Percentiles rank a stretch among this genome's conserved stretches.
Evolutionary conservation across 1,140 invertebrate genomes (phyloP).

Genomic region (Macrostomum lignano): DNA sequence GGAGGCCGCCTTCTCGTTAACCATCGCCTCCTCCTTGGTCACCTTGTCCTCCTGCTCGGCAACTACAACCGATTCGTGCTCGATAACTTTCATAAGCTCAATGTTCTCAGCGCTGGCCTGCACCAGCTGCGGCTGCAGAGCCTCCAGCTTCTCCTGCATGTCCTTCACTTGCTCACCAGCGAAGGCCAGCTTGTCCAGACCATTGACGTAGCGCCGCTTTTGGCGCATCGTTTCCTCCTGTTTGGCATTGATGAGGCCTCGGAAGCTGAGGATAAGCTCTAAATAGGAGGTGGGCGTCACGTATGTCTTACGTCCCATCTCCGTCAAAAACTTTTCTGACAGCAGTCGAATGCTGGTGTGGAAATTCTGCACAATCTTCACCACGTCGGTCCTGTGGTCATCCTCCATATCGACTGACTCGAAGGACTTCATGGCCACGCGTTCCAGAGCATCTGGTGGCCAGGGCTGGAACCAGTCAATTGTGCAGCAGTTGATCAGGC

Average conservation of each 20-base stretch:
- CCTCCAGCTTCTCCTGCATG: conserved; percentile 33
- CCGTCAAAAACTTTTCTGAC: conserved; percentile 39
- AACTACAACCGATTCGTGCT: background rate
- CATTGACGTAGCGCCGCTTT: conserved; percentile 48
- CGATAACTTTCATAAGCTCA: conserved; percentile 31
- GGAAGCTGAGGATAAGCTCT: conserved; percentile 52
- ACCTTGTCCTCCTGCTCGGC: conserved; percentile 34
- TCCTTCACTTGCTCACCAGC: conserved; percentile 38
- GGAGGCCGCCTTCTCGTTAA: conserved; percentile 30
- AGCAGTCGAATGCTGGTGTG: conserved; percentile 28
- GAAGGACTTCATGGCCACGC: conserved; percentile 21
- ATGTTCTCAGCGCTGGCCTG: conserved; percentile 28
- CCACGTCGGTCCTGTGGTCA: conserved; percentile 13
- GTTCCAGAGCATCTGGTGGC: conserved; percentile 22
- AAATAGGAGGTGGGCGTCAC: conserved; percentile 64
- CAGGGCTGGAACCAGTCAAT: conserved; percentile 80
- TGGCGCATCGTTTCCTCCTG: conserved; percentile 45
- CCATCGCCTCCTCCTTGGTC: conserved; percentile 23
- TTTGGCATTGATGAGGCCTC: conserved; percentile 42
- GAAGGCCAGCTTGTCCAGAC: conserved; percentile 51
- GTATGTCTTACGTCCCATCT: conserved; percentile 45
- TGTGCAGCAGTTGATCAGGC: conserved; percentile 75
- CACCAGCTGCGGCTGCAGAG: conserved; percentile 24
- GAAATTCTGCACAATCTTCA: conserved; percentile 21
- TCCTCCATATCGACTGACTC: conserved; percentile 22